phyloP scores from a whole-genome alignment of 2,113 vertebrate species.

The Gymnobelideus leadbeateri region DNA sequence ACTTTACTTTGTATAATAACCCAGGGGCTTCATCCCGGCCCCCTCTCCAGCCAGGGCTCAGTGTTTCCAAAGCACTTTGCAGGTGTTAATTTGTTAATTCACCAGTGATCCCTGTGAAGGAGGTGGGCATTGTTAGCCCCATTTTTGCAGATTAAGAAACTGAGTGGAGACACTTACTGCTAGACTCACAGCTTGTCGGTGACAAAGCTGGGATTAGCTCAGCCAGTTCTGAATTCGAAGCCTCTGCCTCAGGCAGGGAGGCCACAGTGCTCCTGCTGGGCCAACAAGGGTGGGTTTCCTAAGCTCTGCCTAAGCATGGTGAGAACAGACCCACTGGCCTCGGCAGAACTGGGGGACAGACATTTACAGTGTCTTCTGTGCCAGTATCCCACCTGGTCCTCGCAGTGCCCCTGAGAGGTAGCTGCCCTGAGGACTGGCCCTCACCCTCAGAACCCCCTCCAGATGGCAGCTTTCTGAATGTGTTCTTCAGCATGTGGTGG shows the following conservation, averaged over 20 bases:
- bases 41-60: not conserved
- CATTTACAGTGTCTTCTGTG: not conserved
- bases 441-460: not conserved
- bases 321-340: not conserved
- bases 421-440: too few species aligned
- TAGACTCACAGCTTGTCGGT: not conserved
- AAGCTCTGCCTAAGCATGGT: not conserved
- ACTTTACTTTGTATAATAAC: not conserved
- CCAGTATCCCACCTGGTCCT: too few species aligned
- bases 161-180: not conserved
- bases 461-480: not conserved
- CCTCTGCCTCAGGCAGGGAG: not conserved
- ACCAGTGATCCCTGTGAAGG: not conserved
- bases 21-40: not conserved
- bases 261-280: not conserved
- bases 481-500: too few species aligned
- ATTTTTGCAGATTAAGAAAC: not conserved
- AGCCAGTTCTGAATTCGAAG: too few species aligned
- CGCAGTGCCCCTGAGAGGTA: too few species aligned
- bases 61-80: not conserved
- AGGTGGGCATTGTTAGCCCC: not conserved
- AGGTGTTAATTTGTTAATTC: not conserved
- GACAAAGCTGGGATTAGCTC: not conserved
- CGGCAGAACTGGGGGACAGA: not conserved
- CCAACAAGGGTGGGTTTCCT: not conserved